Conservation (phyloP, 2,797 vertebrate species). For the Gymnothorax reevesii region DNA sequence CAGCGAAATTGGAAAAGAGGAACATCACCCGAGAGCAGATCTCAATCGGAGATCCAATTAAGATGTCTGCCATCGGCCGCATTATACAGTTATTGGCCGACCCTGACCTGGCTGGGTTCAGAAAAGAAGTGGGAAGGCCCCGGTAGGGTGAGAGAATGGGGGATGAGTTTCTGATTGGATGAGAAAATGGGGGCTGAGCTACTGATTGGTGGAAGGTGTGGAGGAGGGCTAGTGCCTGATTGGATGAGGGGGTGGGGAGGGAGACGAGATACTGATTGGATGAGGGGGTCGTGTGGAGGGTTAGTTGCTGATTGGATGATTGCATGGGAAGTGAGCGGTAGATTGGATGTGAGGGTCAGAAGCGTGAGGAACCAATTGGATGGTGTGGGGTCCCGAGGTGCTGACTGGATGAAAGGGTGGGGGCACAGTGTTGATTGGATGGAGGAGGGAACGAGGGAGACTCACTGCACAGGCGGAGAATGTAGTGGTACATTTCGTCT, state of each 20-base stretch:
- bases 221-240: slow-evolving; percentile 17
- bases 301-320: not conserved
- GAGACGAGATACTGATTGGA: not conserved
- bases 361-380: too few species aligned
- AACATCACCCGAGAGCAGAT: not conserved
- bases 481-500: slow-evolving; percentile 86
- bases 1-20: slow-evolving; percentile 6
- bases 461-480: slow-evolving; percentile 86
- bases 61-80: not conserved
- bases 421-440: slow-evolving; percentile 5
- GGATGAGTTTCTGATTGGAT: too few species aligned
- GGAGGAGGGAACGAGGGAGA: slow-evolving; percentile 33
- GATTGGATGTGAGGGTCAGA: too few species aligned
- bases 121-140: too few species aligned
- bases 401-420: not conserved
- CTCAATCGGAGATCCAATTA: slow-evolving; percentile 17
- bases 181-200: too few species aligned
- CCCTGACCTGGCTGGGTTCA: too few species aligned
- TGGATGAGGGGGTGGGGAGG: not conserved
- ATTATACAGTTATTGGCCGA: not conserved
- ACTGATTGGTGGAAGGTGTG: not conserved
- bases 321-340: too few species aligned
- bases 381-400: too few species aligned
- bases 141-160: too few species aligned
- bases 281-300: not conserved